phyloP scores from a whole-genome alignment of 2,113 vertebrate species.

The Nansenia antarctica region DNA sequence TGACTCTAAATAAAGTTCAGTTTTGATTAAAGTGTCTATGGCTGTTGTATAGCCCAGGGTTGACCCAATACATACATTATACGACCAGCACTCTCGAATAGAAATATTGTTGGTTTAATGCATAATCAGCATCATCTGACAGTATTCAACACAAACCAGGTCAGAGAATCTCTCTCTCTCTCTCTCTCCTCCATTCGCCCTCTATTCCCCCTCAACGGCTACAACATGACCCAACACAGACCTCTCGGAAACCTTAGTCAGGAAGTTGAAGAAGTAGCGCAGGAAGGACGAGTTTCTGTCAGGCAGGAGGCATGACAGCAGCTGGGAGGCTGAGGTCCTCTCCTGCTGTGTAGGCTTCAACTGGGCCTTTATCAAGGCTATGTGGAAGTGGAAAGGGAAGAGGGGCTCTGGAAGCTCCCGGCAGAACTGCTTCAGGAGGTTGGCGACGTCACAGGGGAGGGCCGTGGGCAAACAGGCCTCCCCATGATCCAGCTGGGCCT shows the following conservation, averaged over 20 bases:
- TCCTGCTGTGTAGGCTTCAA: slow-evolving; percentile 69
- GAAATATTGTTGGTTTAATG: too few relatives aligned
- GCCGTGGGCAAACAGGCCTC: slow-evolving; percentile 80
- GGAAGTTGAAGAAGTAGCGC: slow-evolving; percentile 86
- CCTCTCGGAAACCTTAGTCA: slow-evolving; percentile 84
- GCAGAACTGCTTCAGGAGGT: slow-evolving; percentile 90
- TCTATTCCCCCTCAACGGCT: too few relatives aligned
- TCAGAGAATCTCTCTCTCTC: too few relatives aligned
- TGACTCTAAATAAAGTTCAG: too few relatives aligned
- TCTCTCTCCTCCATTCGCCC: too few relatives aligned
- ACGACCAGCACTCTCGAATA: too few relatives aligned
- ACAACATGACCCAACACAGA: slow-evolving; percentile 65
- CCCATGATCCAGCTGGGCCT: slow-evolving; percentile 85
- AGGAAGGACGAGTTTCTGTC: slow-evolving; percentile 75
- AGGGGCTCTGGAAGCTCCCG: slow-evolving; percentile 86
- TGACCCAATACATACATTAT: too few relatives aligned
- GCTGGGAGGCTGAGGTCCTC: slow-evolving; percentile 78
- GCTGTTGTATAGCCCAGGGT: too few relatives aligned
- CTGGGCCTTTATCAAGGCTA: slow-evolving; percentile 84
- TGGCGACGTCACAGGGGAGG: slow-evolving; percentile 83
- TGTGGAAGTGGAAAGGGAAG: slow-evolving; percentile 80
- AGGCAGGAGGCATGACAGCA: slow-evolving; percentile 84
- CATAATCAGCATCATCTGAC: too few relatives aligned
- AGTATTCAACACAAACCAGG: too few relatives aligned
- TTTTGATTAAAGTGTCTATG: too few relatives aligned